phyloP scores from a whole-genome alignment of 2,797 vertebrate genomes.

The Balearica regulorum region DNA sequence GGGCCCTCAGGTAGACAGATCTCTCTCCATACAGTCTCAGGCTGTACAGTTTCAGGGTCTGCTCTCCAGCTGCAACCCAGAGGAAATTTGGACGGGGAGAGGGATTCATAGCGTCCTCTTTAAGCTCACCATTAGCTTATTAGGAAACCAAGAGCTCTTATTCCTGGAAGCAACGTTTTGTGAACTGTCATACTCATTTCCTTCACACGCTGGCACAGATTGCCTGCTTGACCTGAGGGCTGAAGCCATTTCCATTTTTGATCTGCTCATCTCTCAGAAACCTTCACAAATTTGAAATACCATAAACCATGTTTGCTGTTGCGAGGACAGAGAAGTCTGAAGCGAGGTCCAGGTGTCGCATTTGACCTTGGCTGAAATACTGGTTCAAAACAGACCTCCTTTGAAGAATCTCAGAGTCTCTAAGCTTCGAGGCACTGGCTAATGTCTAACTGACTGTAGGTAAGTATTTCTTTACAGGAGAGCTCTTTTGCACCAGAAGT shows the following conservation, averaged over 20 bases:
- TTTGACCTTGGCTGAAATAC: constrained; percentile 24
- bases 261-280: constrained; percentile 53
- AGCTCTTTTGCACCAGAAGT: background rate
- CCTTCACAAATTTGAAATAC: constrained; percentile 40
- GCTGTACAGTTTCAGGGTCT: background rate
- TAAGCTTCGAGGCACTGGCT: constrained; percentile 2
- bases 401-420: constrained; percentile 13
- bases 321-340: background rate
- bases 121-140: background rate
- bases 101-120: background rate
- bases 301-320: constrained; percentile 23
- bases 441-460: constrained; percentile 23
- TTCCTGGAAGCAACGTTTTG: constrained; percentile 58
- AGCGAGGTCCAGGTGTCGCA: background rate
- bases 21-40: background rate
- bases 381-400: background rate
- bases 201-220: constrained; percentile 56
- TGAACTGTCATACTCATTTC: constrained; percentile 59
- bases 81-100: background rate
- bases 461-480: background rate
- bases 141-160: background rate
- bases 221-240: constrained; percentile 56
- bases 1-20: background rate
- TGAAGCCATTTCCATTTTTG: constrained; percentile 62
- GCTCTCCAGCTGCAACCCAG: constrained; percentile 18